phyloP scores from a whole-genome alignment of 1,140 invertebrate genomes.

The Cyclina sinensis region DNA sequence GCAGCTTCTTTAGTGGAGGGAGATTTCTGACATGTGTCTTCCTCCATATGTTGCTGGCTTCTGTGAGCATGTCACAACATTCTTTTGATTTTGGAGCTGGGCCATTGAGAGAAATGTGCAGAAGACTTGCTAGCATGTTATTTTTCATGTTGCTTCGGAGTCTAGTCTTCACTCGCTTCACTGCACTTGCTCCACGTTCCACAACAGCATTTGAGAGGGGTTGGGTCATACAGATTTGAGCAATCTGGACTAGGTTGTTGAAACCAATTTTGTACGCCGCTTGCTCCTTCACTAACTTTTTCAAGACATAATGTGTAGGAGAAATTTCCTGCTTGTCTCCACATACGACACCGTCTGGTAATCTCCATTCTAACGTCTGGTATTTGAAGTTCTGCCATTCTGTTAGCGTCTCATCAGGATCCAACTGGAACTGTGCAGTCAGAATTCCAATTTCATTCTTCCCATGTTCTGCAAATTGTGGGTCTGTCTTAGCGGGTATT shows the following conservation, averaged over 20 bases:
- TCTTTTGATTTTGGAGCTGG: too few species aligned
- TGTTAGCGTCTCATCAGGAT: not conserved
- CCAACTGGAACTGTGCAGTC: not conserved
- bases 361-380: not conserved
- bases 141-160: not conserved
- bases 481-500: not conserved
- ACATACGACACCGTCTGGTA: not conserved
- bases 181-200: conserved; percentile 2
- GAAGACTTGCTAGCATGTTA: too few species aligned
- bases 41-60: not conserved
- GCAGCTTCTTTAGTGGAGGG: not conserved
- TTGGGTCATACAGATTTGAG: conserved; percentile 1
- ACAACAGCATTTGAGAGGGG: conserved; percentile 11
- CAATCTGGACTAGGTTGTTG: not conserved
- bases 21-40: not conserved
- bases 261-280: not conserved
- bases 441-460: not conserved
- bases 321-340: conserved; percentile 11
- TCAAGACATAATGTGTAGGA: not conserved
- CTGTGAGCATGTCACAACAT: too few species aligned
- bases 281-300: conserved; percentile 14
- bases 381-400: not conserved
- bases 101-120: too few species aligned
- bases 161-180: not conserved
- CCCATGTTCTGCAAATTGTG: not conserved